A percentile compares a stretch with the other conserved stretches of the same genome.
Evolutionary conservation across 2,888 invertebrate species (phyloP).

Genomic region (Agonopterix subpropinquella): DNA sequence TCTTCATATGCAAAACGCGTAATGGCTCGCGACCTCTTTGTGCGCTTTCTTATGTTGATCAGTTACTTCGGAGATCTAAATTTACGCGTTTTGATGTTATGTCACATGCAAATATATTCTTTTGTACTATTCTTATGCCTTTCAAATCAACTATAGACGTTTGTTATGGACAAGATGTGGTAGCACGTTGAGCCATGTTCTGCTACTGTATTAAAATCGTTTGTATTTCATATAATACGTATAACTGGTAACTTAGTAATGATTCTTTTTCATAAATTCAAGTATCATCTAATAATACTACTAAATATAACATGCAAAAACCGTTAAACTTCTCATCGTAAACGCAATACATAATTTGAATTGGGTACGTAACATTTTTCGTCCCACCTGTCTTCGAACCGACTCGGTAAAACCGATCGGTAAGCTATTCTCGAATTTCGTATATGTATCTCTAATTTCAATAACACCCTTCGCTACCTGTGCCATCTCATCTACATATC

Average conservation of each 20-base stretch:
- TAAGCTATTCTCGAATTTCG: conserved; percentile 55
- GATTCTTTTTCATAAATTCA: no score
- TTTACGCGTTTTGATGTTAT: conserved; percentile 21
- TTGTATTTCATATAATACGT: no score
- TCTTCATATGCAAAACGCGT: conserved; percentile 66
- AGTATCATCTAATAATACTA: no score
- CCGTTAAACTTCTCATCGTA: no score
- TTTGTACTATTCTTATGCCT: neutral
- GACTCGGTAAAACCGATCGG: conserved; percentile 28
- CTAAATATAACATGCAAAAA: no score
- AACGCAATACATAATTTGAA: neutral
- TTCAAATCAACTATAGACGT: neutral
- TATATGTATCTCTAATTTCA: conserved; percentile 70
- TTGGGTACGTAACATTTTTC: neutral
- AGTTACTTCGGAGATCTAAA: conserved; percentile 22
- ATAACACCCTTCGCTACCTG: conserved; percentile 68
- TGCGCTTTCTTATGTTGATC: conserved; percentile 53
- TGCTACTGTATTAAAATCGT: no score
- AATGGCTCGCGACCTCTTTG: conserved; percentile 48
- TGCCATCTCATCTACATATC: conserved; percentile 72
- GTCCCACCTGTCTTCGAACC: conserved; percentile 33
- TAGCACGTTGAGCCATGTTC: no score
- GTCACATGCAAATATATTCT: conserved; percentile 2
- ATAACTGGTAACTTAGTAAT: no score
- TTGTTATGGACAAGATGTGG: neutral